Evolutionary conservation across 2,888 invertebrate species (phyloP), one percentile per base, ranked within the genome.

Genomic region (Acanthacorydalis orientalis): DNA sequence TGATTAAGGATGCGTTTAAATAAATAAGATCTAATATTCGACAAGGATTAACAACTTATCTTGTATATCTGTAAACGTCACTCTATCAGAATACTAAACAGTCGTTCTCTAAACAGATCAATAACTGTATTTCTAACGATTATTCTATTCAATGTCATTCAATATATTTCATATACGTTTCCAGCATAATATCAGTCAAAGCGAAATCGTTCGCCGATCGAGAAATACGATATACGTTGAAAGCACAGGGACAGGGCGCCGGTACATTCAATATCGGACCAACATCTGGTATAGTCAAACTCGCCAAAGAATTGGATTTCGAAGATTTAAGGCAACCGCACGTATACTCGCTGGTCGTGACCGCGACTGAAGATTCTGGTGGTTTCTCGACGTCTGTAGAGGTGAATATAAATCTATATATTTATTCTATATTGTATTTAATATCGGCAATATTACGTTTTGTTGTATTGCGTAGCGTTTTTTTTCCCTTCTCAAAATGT

Each of bases 181-280:
- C 49, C 76, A 95, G 93, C 64, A 92, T 95, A 48, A 90, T 95
- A 64, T 91, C 92, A 34, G 90, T 97, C 53, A 91, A 93, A 70
- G 96, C 96, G 3, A 93, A 93, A 66, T 92, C 95, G 1, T 97
- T 97, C 62, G 95, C 95, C 52, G 92, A 93, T 66, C 82, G 92
- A 48, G 91, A 92, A 66, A 92, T 95, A 56, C 83, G 91, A n/a
- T 96, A 93, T 68, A 91, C 92, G 0, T 68, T 96, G 52, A 89
- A 91, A 63, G 92, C 95, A 0, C 88, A 91, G 64, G 90, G 90
- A 6, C 91, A 89, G 66, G 91, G 91, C 9, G 89, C 90, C 8
- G 92, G 92, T 43, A 92, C 92, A 9, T 95, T 95, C 67, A 92
- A 91, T 66, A 93, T 95, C 59, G 91, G 91, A 0, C 87, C 90